Conservation (phyloP, 2,888 invertebrate species). For the Macrosiphum euphorbiae region DNA sequence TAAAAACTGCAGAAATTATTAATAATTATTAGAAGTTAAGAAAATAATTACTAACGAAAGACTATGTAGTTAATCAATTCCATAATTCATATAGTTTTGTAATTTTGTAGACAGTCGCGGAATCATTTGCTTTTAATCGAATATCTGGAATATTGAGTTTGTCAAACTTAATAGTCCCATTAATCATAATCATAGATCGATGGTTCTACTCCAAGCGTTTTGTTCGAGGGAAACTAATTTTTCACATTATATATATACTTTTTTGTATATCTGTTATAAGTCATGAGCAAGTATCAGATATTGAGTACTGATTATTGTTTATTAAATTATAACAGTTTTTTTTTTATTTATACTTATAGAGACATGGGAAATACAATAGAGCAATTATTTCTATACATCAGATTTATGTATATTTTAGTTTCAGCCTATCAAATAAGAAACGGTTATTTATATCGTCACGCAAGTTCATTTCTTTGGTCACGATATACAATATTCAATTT, state of each 20-base stretch:
- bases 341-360: not conserved
- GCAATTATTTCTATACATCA: conserved; percentile 1
- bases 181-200: conserved; percentile 60
- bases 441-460: conserved; percentile 62
- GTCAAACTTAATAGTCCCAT: not conserved
- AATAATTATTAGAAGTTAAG: not conserved
- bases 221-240: conserved; percentile 63
- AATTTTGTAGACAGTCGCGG: not conserved
- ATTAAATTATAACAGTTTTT: not conserved
- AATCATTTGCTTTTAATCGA: not conserved
- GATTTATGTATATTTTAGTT: conserved; percentile 64
- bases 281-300: not conserved
- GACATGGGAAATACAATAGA: not conserved
- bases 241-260: conserved; percentile 31
- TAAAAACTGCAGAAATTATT: not conserved
- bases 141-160: not conserved
- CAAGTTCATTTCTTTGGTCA: conserved; percentile 65
- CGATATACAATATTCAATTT: conserved; percentile 64
- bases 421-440: conserved; percentile 66
- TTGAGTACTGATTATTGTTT: not conserved
- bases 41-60: not conserved
- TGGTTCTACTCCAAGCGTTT: conserved; percentile 63
- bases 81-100: not conserved
- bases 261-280: not conserved
- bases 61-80: not conserved